Percentiles rank a stretch among this genome's conserved stretches.
Evolutionary conservation across 2,888 invertebrate species (phyloP).

Genomic region (Toxonevra muliebris): DNA sequence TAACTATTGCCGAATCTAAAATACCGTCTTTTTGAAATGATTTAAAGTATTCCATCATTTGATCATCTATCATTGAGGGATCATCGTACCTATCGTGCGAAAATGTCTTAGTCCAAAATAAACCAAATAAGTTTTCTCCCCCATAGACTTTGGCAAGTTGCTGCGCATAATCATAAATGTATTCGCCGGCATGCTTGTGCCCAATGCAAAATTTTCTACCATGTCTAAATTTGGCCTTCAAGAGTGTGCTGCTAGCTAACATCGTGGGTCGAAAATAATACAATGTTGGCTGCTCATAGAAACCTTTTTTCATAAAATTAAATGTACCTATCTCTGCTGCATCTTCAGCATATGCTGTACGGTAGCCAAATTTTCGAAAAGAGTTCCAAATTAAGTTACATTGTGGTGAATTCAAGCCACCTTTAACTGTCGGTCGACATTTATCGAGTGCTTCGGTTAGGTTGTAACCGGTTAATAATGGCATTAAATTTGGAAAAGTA

Average conservation of each 20-base stretch:
- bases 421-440: conserved; percentile 66
- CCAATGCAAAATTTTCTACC: conserved; percentile 69
- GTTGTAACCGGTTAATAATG: conserved; percentile 77
- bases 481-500: conserved; percentile 86
- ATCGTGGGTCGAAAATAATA: conserved; percentile 81
- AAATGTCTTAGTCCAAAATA: conserved; percentile 82
- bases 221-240: conserved; percentile 63
- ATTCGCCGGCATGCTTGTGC: conserved; percentile 71
- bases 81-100: conserved; percentile 75
- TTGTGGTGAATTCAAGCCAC: conserved; percentile 69
- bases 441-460: conserved; percentile 63
- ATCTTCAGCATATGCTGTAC: conserved; percentile 84
- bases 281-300: conserved; percentile 78
- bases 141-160: conserved; percentile 73
- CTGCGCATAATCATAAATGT: conserved; percentile 73
- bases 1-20: conserved; percentile 72
- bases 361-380: conserved; percentile 75
- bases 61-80: conserved; percentile 72
- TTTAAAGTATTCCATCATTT: conserved; percentile 70
- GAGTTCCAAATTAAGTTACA: conserved; percentile 81
- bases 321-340: conserved; percentile 72
- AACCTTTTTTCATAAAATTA: conserved; percentile 76
- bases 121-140: conserved; percentile 72
- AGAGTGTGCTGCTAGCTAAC: conserved; percentile 71
- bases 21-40: conserved; percentile 69